Conservation (phyloP, 2,888 invertebrate species). For the Cheilosia variabilis region DNA sequence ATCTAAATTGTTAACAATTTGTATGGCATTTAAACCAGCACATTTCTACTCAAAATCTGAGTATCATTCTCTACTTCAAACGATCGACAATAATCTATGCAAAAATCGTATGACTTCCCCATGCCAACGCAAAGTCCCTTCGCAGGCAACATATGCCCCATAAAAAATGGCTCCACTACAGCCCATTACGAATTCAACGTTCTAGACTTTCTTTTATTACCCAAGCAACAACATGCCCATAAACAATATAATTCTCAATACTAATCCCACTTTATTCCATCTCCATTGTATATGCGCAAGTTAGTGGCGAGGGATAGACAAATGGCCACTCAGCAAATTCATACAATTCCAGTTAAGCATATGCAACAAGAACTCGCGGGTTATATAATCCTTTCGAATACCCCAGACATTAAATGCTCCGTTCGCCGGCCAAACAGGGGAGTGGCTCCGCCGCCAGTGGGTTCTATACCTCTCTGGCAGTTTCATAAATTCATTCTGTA, state of each 20-base stretch:
- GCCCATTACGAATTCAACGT: no score
- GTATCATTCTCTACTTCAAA: no score
- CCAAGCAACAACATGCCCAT: not conserved
- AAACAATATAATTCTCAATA: not conserved
- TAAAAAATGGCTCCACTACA: no score
- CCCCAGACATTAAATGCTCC: not conserved
- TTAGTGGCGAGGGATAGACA: not conserved
- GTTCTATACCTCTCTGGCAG: not conserved
- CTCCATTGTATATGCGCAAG: not conserved
- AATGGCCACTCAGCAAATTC: not conserved
- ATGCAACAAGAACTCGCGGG: not conserved
- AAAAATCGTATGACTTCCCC: no score
- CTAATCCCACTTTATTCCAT: not conserved
- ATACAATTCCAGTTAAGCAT: not conserved
- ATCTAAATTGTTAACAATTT: no score
- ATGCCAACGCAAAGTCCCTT: no score
- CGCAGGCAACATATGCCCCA: no score
- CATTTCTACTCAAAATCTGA: no score
- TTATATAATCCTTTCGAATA: slow-evolving; percentile 4
- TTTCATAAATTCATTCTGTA: not conserved
- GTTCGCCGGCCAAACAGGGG: not conserved
- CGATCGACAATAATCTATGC: no score
- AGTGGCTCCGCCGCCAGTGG: not conserved
- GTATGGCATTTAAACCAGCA: no score
- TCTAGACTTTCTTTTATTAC: not conserved